Base-by-base conservation (phyloP, 2,888 invertebrate genomes). In the Catonia carolina region DNA sequence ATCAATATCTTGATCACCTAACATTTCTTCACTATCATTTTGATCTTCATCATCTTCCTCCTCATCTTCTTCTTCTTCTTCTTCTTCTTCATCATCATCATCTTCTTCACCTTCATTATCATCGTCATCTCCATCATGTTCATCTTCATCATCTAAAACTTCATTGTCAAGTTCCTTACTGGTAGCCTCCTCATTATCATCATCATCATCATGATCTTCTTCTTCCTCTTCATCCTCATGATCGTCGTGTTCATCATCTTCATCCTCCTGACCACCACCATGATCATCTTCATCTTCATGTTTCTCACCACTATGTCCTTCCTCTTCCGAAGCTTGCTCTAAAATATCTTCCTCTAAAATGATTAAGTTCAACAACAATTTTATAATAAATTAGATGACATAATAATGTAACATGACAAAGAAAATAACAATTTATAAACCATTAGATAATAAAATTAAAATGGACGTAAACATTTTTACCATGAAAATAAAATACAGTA, bases 211-310 rank as follows among this genome's bases (percentile, higher is more conserved):
- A 53, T 56, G 27, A 12, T 59, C 60, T 18, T 73, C 66, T 1
- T 70, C 71, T 22, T 72, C 69, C 45, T 72, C 70, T 63, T 70
- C 70, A 53, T 68, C 65, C 55, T 68, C 65, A 23, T 65, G 63
- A 18, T 62, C 61, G 27, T 71, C 69, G 6, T 68, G 68, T 41
- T 72, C 70, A 33, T 72, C 69, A 36, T 70, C 69, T 42, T 72
- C 69, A 58, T 72, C 66, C 15, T 71, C 69, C 18, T 67, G 67
- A 56, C 69, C 67, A 6, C 70, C 69, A 35, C 68, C 69, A 55
- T 72, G 71, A 55, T 70, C 70, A 36, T 67, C 66, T 33, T 66
- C 67, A 31, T 65, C 62, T 31, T 67, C 45, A 14, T 45, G 23
- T 12, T 20, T 14, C 12, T 45, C 45, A 8, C 22, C 63, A 23